Evolutionary conservation across 2,797 vertebrate genomes (phyloP), one percentile per base, ranked within the genome.

Genomic region (Coranthus polyacanthus): DNA sequence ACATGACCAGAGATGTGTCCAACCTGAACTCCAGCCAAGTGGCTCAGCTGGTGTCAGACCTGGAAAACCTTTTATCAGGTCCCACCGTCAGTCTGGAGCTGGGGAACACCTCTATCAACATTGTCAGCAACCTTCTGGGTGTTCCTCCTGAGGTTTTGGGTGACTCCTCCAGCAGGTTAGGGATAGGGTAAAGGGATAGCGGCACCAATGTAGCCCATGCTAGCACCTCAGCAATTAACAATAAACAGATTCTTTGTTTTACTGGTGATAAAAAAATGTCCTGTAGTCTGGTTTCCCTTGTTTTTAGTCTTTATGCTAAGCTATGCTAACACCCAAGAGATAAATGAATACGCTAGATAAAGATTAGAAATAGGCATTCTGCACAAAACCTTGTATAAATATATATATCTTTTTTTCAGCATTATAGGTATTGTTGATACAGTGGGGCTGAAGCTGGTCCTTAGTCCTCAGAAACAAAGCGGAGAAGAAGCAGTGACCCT

Each of bases 381-480:
- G n/a, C n/a, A n/a, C n/a, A n/a, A n/a, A n/a, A n/a, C n/a, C n/a
- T n/a, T n/a, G n/a, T n/a, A n/a, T n/a, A n/a, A n/a, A n/a, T n/a
- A n/a, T n/a, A n/a, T n/a, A 6, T 56, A 42, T 55, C 1, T 36
- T 64, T 68, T 42, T 42, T 55, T 75, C 75, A 73, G 97, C 84
- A 94, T 97, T 72, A 94, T 96, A 65, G 79, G 91, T 75, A 90
- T 98, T 56, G 96, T 98, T 82, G 95, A 98, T 57, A 94, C 92
- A 9, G 96, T 99, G 79, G 97, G 95, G 3, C 79, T 96, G 66
- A 97, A 96, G 88, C 68, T 99, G 86, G 94, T 93, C 22, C 85
- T 98, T 17, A 9, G 29, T 32, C 29, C 29, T 9, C 29, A 32
- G 29, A 32, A 10, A 9, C 29, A 32, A 32, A 9, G 29, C 29